Base-by-base conservation (phyloP, 2,888 invertebrate species). In the Andrena marginata region DNA sequence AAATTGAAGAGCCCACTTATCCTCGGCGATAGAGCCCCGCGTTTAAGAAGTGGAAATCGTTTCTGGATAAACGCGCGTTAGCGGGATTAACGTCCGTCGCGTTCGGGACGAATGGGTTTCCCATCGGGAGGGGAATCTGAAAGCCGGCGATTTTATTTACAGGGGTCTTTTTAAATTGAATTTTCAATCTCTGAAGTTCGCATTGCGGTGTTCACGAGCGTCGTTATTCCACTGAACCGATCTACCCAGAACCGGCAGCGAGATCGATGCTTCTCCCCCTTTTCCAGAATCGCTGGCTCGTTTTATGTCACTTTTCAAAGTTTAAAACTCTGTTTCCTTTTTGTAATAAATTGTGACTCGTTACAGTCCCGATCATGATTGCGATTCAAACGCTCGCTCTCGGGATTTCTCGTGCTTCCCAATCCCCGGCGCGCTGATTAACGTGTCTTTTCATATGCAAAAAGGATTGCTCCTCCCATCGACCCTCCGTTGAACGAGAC, bases 391-490 rank as follows among this genome's bases (percentile, higher is more conserved):
- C 5, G 13, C 31, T 4, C 20, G 42, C 42, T 13, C 20, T 4
- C 33, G 33, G 13, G 16, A 10, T 56, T 59, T 26, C 54, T 54
- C 23, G 33, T 13, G 31, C 10, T 33, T 51, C 51, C 13, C 8
- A 31, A 20, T n/a, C 20, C n/a, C 20, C 20, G 26, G 42, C 29
- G 42, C 31, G 26, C 13, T 23, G 48, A 64, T 70, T 23, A 62
- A 33, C 69, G 62, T 69, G n/a, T 79, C 62, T 70, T 77, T 77
- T 77, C 62, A 69, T 29, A 49, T 77, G 63, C 63, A 69, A 70
- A 79, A 77, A 79, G 48, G 56, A 13, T 26, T 16, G 2, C 35
- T 72, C 77, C 16, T 6, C 51, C 31, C 49, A 4, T 26, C 63
- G 23, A 69, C 64, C 77, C 16, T 6, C 51, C 31, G 29, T 4